Evolutionary conservation across 2,888 invertebrate species (phyloP).

Genomic region (Acleris sparsana): DNA sequence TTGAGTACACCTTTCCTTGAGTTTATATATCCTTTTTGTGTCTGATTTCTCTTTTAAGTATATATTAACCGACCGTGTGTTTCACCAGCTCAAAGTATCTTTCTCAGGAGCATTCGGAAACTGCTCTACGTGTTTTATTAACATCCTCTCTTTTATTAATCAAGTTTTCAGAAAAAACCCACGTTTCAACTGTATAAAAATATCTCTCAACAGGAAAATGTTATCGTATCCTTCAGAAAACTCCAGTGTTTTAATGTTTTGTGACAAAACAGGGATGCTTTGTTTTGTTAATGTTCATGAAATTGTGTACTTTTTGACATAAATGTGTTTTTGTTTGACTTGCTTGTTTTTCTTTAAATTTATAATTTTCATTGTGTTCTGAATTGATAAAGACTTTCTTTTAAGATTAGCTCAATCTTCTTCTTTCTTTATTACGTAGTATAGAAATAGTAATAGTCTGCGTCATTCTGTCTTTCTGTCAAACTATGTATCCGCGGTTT

Average conservation of each 20-base stretch:
- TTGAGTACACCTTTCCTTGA: too few relatives aligned
- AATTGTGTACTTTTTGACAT: neutral
- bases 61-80: constrained; percentile 11
- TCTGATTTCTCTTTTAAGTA: neutral
- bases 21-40: too few relatives aligned
- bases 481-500: too few relatives aligned
- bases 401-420: too few relatives aligned
- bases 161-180: constrained; percentile 21
- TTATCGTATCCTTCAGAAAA: neutral
- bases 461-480: too few relatives aligned
- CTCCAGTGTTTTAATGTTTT: constrained; percentile 3
- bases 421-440: too few relatives aligned
- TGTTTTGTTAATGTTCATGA: neutral
- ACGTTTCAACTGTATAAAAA: constrained; percentile 6
- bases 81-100: constrained; percentile 15
- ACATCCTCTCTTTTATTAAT: constrained; percentile 33
- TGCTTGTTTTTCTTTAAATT: too few relatives aligned
- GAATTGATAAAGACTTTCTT: too few relatives aligned
- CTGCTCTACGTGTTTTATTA: constrained; percentile 34
- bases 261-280: neutral
- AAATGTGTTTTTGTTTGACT: too few relatives aligned
- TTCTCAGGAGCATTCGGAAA: constrained; percentile 32
- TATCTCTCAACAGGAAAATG: constrained; percentile 10
- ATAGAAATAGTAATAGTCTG: too few relatives aligned
- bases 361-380: too few relatives aligned